Evolutionary conservation across 2,797 vertebrate species (phyloP), one percentile per base, ranked within the genome.

Genomic region (Botia almorhae): DNA sequence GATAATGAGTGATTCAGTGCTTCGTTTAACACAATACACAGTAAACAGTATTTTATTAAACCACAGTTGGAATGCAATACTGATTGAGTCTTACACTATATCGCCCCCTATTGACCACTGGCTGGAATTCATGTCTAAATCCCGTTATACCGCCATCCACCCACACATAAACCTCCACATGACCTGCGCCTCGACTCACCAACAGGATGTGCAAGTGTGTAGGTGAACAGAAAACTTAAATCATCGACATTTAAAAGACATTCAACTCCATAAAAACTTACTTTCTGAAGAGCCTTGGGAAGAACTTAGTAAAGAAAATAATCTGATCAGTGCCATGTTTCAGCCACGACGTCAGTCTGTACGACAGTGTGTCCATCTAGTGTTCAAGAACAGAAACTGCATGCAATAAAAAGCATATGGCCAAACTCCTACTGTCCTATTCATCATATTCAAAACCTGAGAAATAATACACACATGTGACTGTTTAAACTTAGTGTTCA

Each of bases 111-210:
- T 19, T 14, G 63, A 19, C 7, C n/a, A 33, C 23, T 16, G 4
- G 6, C 6, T 17, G 11, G 21, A 10, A 6, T 36, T 46, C 12
- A 3, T 21, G 64, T 46, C 26, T 14, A 10, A 77, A 19, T 77
- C 16, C 8, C 33, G 26, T 36, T 19, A 48, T 16, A 48, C 17
- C 12, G 33, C 3, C 6, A 16, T 69, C 75, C 53, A 69, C 64
- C 75, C 33, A 69, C 75, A 58, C 13, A 48, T 17, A 69, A 77
- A 21, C 75, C 75, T 77, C 68, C 75, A 33, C 75, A 39, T 69
- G 4, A 77, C 65, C 65, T 48, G 56, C 39, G 43, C 65, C n/a
- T 39, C 69, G 53, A 55, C 39, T 76, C 61, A 64, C 65, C 19
- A 13, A 76, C 74, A 68, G 36, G 23, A 16, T 56, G 16, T 55